Evolutionary conservation across 2,113 vertebrate genomes (phyloP).

Genomic region (Nansenia antarctica): DNA sequence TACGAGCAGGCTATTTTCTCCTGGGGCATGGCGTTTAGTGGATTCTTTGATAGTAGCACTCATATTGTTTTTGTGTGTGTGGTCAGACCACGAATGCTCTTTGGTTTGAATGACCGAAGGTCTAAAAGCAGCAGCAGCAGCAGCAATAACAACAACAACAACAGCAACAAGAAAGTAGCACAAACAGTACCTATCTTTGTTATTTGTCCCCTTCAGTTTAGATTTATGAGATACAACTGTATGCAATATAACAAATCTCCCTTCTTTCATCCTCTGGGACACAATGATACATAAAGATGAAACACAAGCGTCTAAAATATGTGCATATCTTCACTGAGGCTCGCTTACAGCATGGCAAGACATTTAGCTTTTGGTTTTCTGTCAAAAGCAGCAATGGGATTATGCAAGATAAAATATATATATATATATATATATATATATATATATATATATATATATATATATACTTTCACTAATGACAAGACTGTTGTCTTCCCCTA

Average conservation of each 20-base stretch:
- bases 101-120: slow-evolving; percentile 30
- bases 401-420: slow-evolving; percentile 5
- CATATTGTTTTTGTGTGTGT: slow-evolving; percentile 27
- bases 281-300: slow-evolving; percentile 30
- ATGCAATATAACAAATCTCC: background rate
- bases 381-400: slow-evolving; percentile 18
- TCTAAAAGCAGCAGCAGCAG: background rate
- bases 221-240: slow-evolving; percentile 5
- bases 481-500: background rate
- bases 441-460: too few relatives aligned
- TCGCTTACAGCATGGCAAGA: background rate
- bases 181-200: background rate
- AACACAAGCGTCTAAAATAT: slow-evolving; percentile 15
- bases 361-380: slow-evolving; percentile 10
- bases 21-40: slow-evolving; percentile 13
- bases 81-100: slow-evolving; percentile 29
- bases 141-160: slow-evolving; percentile 11
- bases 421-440: too few relatives aligned
- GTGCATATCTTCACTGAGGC: slow-evolving; percentile 26
- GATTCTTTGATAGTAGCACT: slow-evolving; percentile 12
- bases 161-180: background rate
- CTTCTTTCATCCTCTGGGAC: slow-evolving; percentile 4
- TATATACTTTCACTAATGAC: background rate
- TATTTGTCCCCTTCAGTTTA: background rate
- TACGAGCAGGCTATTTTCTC: slow-evolving; percentile 30